These are phyloP conservation scores for Scaptomyza hsui DNA, from an alignment of 1,140 invertebrate genomes.

Conservation along the genomic window DNA sequence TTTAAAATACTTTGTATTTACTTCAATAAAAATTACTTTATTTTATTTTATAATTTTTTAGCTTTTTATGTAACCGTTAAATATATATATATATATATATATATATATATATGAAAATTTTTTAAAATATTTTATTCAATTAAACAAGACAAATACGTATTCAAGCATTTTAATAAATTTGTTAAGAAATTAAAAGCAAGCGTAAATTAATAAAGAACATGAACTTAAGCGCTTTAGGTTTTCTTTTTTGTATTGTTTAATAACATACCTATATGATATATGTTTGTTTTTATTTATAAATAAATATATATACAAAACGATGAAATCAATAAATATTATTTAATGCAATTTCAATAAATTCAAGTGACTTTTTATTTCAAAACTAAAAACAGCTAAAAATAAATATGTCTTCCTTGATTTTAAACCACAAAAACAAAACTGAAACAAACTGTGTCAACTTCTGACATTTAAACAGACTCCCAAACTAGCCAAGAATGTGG, in stretches of 20 bases:
- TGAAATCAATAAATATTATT: constrained; percentile 79
- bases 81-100: not conserved
- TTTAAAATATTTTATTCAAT: constrained; percentile 34
- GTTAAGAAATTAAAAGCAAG: constrained; percentile 30
- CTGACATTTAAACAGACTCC: constrained; percentile 57
- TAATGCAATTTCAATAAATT: constrained; percentile 67
- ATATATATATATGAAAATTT: constrained; percentile 24
- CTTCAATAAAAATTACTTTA: not conserved
- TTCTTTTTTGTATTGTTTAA: constrained; percentile 48
- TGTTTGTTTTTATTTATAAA: constrained; percentile 36
- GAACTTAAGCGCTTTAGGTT: constrained; percentile 42
- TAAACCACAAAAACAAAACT: not conserved
- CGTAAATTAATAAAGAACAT: constrained; percentile 20
- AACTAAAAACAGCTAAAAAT: too few species aligned
- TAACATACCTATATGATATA: constrained; percentile 36
- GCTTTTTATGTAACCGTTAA: not conserved
- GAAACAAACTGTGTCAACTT: constrained; percentile 50
- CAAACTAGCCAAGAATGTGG: constrained; percentile 53
- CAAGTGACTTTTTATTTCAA: not conserved
- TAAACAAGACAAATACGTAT: constrained; percentile 45
- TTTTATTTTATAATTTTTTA: constrained; percentile 3
- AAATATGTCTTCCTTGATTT: too few species aligned
- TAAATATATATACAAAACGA: constrained; percentile 45
- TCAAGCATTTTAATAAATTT: constrained; percentile 56
- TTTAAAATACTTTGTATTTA: not conserved